These are phyloP conservation scores for Mesorhabditis belari DNA, from an alignment of 2,888 invertebrate species.

Conservation along the genomic window DNA sequence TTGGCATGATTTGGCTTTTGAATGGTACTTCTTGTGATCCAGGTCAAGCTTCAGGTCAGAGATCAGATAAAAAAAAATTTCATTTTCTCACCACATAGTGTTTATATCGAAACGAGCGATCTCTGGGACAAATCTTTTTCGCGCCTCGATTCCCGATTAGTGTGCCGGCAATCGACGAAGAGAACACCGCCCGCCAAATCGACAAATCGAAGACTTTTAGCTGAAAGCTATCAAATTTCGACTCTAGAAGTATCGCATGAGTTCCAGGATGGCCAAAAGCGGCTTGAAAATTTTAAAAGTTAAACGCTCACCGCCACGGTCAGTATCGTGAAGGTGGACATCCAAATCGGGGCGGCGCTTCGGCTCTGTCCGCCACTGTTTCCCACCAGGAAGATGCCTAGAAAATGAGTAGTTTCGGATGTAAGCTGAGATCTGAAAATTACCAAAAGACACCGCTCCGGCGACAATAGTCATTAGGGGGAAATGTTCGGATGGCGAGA, in stretches of 20 bases:
- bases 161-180: constrained; percentile 17
- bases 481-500: constrained; percentile 12
- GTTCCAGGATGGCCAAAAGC: not conserved
- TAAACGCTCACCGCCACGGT: constrained; percentile 16
- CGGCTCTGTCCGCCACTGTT: constrained; percentile 22
- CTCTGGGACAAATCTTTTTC: constrained; percentile 2
- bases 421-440: not conserved
- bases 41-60: not conserved
- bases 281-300: not conserved
- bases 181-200: constrained; percentile 11
- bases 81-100: constrained; percentile 18
- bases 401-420: not conserved
- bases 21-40: too few relatives aligned
- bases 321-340: constrained; percentile 15
- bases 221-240: not conserved
- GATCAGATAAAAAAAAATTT: not conserved
- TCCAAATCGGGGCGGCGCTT: constrained; percentile 25
- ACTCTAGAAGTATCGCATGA: not conserved
- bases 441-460: constrained; percentile 21
- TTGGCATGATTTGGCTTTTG: too few relatives aligned
- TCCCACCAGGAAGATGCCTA: constrained; percentile 29
- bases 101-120: constrained; percentile 11
- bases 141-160: constrained; percentile 27
- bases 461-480: constrained; percentile 17
- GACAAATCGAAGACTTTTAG: not conserved